Conservation (phyloP, 2,113 vertebrate species). For the Caloenas nicobarica region DNA sequence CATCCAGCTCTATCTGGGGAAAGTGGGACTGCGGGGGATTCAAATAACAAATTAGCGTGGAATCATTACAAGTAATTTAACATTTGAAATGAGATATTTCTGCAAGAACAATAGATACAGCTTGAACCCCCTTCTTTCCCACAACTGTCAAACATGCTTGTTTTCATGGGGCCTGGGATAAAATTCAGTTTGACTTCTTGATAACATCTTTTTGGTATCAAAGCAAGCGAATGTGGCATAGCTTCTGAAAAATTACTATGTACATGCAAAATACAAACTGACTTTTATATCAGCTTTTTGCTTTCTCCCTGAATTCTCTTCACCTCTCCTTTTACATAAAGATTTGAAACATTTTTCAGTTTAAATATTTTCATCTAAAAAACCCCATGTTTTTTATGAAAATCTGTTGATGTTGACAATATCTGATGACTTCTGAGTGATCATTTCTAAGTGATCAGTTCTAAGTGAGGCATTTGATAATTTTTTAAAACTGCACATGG, state of each 20-base stretch:
- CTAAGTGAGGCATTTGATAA: neutral
- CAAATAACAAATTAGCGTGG: slow-evolving; percentile 51
- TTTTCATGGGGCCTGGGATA: neutral
- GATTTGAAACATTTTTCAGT: neutral
- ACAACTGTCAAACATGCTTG: slow-evolving; percentile 5
- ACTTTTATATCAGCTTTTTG: neutral
- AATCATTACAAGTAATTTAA: slow-evolving; percentile 2
- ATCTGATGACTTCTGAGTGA: neutral
- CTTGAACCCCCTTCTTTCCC: slow-evolving; percentile 24
- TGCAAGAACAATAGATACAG: neutral
- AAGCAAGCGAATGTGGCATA: neutral
- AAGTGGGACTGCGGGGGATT: neutral
- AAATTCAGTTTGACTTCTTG: neutral
- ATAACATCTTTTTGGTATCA: slow-evolving; percentile 8
- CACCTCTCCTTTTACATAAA: neutral
- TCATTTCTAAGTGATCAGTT: neutral
- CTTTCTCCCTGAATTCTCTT: neutral
- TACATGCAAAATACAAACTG: neutral
- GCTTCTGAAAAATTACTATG: neutral
- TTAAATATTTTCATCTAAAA: neutral
- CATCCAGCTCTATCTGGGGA: neutral
- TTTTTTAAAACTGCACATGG: neutral
- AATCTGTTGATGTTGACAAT: neutral
- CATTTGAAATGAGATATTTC: slow-evolving; percentile 45
- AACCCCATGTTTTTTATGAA: neutral